Conservation (phyloP, 2,888 invertebrate species). For the Dicroscelio sp. region DNA sequence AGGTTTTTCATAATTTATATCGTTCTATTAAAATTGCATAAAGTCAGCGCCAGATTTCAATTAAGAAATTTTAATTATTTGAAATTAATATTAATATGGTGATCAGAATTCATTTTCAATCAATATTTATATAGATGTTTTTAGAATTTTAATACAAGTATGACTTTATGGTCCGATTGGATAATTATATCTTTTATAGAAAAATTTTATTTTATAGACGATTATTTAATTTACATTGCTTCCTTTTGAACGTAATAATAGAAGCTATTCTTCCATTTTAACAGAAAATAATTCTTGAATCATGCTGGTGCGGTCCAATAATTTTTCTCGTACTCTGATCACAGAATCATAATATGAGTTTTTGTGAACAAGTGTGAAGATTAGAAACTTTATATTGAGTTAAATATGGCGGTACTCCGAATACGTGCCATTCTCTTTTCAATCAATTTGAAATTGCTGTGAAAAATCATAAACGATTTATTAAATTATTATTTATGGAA, state of each 20-base stretch:
- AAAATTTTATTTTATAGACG: not conserved
- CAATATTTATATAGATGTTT: not conserved
- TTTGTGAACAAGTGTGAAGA: constrained; percentile 47
- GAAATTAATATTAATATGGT: not conserved
- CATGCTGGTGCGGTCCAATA: too few relatives aligned
- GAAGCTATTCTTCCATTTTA: too few relatives aligned
- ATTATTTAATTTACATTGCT: too few relatives aligned
- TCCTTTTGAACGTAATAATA: too few relatives aligned
- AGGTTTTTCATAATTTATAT: too few relatives aligned
- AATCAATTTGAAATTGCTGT: not conserved
- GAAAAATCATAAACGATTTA: not conserved
- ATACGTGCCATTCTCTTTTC: constrained; percentile 48
- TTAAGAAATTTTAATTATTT: too few relatives aligned
- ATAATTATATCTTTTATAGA: not conserved
- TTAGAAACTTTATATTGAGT: constrained; percentile 61
- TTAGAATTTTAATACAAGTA: not conserved
- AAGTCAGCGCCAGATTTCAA: too few relatives aligned
- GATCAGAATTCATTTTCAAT: not conserved
- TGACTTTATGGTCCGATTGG: too few relatives aligned
- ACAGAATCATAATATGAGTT: not conserved
- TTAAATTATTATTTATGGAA: too few relatives aligned
- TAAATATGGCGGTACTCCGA: constrained; percentile 18
- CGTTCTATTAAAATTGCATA: too few relatives aligned
- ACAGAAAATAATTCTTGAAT: too few relatives aligned
- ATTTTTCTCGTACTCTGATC: too few relatives aligned